These are phyloP conservation scores for Ochropleura leucogaster DNA, from an alignment of 2,888 invertebrate species.

Conservation along the genomic window DNA sequence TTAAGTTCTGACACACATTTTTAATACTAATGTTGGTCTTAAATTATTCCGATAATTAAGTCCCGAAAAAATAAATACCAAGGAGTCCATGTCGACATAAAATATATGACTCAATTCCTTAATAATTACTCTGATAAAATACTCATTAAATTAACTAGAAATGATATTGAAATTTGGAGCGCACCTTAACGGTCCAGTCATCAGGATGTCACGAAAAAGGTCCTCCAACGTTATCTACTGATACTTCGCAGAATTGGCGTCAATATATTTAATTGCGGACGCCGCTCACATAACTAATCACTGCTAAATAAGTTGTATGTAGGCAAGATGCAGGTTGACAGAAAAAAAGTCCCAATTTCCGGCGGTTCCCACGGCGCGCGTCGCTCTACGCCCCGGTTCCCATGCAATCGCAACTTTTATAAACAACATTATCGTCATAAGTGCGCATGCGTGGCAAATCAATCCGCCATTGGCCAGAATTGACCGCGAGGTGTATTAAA, in stretches of 20 bases:
- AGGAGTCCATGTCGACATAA: constrained; percentile 28
- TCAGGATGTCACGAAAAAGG: constrained; percentile 59
- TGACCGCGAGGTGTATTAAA: constrained; percentile 72
- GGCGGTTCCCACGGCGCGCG: constrained; percentile 82
- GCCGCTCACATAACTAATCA: constrained; percentile 73
- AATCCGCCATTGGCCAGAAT: constrained; percentile 81
- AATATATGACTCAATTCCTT: constrained; percentile 48
- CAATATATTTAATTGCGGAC: constrained; percentile 69
- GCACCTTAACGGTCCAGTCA: constrained; percentile 54
- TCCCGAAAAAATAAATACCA: constrained; percentile 3
- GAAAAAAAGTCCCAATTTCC: constrained; percentile 81
- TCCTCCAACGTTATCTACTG: constrained; percentile 48
- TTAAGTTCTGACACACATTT: constrained; percentile 11
- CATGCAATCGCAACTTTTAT: constrained; percentile 79
- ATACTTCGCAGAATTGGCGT: constrained; percentile 63
- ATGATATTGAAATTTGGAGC: constrained; percentile 58
- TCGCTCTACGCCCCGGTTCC: constrained; percentile 85
- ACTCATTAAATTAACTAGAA: constrained; percentile 50
- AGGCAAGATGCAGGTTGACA: constrained; percentile 64
- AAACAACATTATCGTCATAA: constrained; percentile 80
- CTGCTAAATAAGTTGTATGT: constrained; percentile 70
- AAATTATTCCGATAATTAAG: constrained; percentile 32
- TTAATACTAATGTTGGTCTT: constrained; percentile 15
- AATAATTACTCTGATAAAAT: constrained; percentile 55
- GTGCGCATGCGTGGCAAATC: constrained; percentile 82